Percentiles rank a stretch among this genome's conserved stretches.
These are phyloP conservation scores for Xanthia icteritia DNA, from an alignment of 2,888 invertebrate genomes.

Conservation along the genomic window DNA sequence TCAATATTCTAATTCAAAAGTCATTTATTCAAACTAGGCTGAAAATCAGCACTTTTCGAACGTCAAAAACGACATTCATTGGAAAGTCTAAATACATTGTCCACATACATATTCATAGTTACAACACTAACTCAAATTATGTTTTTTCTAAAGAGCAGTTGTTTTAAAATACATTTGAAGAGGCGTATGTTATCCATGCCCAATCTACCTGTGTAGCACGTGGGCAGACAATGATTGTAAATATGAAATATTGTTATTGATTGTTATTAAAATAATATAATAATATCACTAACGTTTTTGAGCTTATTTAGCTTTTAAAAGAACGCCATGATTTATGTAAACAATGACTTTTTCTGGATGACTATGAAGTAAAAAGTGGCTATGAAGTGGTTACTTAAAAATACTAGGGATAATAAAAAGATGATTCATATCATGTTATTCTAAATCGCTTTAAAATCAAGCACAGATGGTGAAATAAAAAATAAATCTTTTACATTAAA, in stretches of 20 bases:
- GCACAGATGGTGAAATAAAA: slow-evolving; percentile 41
- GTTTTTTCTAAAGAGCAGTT: slow-evolving; percentile 53
- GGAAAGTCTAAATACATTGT: background rate
- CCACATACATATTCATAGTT: slow-evolving; percentile 45
- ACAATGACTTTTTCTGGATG: background rate
- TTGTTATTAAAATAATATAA: slow-evolving; percentile 75
- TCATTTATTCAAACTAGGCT: too few species aligned
- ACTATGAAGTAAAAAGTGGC: background rate
- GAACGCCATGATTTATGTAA: background rate
- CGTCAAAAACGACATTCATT: too few species aligned
- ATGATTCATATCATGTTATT: background rate
- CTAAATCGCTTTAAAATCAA: slow-evolving; percentile 25
- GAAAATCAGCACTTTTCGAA: too few species aligned
- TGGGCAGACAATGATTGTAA: slow-evolving; percentile 72
- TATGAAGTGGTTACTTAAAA: background rate
- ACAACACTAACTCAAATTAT: slow-evolving; percentile 52
- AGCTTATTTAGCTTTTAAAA: slow-evolving; percentile 37
- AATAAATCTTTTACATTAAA: slow-evolving; percentile 59
- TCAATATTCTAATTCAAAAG: too few species aligned
- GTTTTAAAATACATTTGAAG: slow-evolving; percentile 67
- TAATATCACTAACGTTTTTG: slow-evolving; percentile 56
- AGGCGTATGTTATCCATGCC: slow-evolving; percentile 72
- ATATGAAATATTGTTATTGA: slow-evolving; percentile 77
- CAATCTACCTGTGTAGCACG: slow-evolving; percentile 67
- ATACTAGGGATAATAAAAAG: background rate